Evolutionary conservation across 2,797 vertebrate genomes (phyloP), one percentile per base, ranked within the genome.

Genomic region (Sebastes steindachneri): DNA sequence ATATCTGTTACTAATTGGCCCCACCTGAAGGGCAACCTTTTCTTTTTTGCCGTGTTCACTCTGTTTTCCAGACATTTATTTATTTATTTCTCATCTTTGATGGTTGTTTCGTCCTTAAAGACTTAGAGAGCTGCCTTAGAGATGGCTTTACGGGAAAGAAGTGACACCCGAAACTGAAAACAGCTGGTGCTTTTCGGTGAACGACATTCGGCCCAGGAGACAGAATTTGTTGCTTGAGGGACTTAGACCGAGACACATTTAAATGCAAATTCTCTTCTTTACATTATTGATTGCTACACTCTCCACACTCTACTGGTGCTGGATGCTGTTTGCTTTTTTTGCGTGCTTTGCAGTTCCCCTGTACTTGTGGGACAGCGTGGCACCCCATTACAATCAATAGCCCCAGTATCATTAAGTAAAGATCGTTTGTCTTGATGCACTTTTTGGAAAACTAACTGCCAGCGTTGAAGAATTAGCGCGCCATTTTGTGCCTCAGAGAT

Each of bases 221-320:
- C 72, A 65, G 31, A 83, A 78, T 79, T 83, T 82, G 72, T 68
- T 71, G 67, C 45, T 82, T 60, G 31, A 74, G 78, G 65, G 57
- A 64, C 68, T 80, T 55, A 33, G 31, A 76, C 48, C 2, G n/a
- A 79, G 73, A 73, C 48, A 67, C 78, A 89, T 92, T 89, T 86
- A 90, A 89, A 93, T 90, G 89, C 85, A 86, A 92, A 93, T 91
- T 82, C 63, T 73, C 72, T 66, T 62, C 67, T 82, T 78, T 68
- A 51, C 58, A 78, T 87, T 87, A 92, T 89, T 85, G 91, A 88
- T 86, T 67, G 59, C 73, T 69, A 25, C 74, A 75, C 79, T 88
- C 74, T 35, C 15, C 55, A 19, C 53, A 60, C 53, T 79, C 65
- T 55, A 23, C 63, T 37, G 26, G n/a, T 73, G 62, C 58, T 73